Base-by-base conservation (phyloP, 2,888 invertebrate species). In the Amiota mariae region DNA sequence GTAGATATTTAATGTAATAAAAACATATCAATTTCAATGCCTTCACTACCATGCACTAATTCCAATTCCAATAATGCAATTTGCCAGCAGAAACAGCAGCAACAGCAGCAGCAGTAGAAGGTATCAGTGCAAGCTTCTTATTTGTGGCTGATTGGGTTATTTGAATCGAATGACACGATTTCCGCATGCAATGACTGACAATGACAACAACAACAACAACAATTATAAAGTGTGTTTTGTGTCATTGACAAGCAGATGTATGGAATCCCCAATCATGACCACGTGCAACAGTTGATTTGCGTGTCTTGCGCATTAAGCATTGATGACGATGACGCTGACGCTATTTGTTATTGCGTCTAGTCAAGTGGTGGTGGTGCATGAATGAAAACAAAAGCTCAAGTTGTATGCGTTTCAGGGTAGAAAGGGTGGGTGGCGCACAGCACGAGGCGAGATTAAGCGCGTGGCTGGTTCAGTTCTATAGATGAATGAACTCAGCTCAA, bases 221-320 rank as follows among this genome's bases (percentile, higher is more conserved):
- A n/a, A n/a, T n/a, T n/a, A 36, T 6, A 36, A 36, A 36, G 36
- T 36, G 36, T 36, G 36, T 36, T 36, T n/a, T n/a, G n/a, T 36
- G 36, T 36, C 36, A 36, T 36, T 36, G 36, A 36, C 36, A 36
- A 36, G 36, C 36, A 36, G 36, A 36, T 36, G 36, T 36, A 36
- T 36, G 36, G 36, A 36, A 36, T 36, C 36, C 15, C 57, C 56
- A 74, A 68, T 57, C 76, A 64, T 54, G 49, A n/a, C 76, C 74
- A 81, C 74, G 77, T 80, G 87, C 87, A 87, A 87, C 87, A 86
- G 85, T 80, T 86, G 72, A 76, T 78, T 76, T 77, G 78, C 78
- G 77, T 80, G 87, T 80, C 87, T 87, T 86, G 86, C 86, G 87
- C 86, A 86, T 68, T 87, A 78, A 1, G 18, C 24, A n/a, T 63